These are phyloP conservation scores for Andricus quercusramuli DNA, from an alignment of 2,888 invertebrate species.

Conservation along the genomic window DNA sequence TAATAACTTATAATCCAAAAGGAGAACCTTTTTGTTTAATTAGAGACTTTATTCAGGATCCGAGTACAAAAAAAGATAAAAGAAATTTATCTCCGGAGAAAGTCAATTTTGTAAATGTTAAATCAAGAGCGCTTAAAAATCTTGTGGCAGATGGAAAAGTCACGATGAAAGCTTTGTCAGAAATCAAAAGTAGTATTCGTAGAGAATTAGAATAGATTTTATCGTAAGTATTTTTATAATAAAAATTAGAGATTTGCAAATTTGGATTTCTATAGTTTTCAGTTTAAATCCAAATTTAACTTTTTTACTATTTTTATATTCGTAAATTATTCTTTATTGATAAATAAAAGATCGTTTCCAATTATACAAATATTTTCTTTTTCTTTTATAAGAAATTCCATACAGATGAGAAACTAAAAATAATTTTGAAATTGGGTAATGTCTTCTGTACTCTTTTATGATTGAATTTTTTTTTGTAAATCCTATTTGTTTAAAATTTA, in stretches of 20 bases:
- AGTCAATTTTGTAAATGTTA: slow-evolving; percentile 64
- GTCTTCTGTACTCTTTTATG: too few relatives aligned
- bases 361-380: background rate
- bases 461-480: too few relatives aligned
- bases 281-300: too few relatives aligned
- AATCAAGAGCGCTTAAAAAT: slow-evolving; percentile 61
- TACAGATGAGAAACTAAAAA: too few relatives aligned
- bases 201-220: slow-evolving; percentile 49
- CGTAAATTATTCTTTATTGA: too few relatives aligned
- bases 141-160: slow-evolving; percentile 57
- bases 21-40: slow-evolving; percentile 69
- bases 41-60: slow-evolving; percentile 64
- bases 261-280: too few relatives aligned
- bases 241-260: too few relatives aligned
- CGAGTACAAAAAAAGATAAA: slow-evolving; percentile 49
- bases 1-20: slow-evolving; percentile 64
- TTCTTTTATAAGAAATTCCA: background rate
- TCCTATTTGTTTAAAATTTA: too few relatives aligned
- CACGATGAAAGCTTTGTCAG: slow-evolving; percentile 62
- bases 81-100: slow-evolving; percentile 51
- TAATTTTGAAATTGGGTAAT: too few relatives aligned
- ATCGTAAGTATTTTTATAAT: background rate
- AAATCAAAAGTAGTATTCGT: slow-evolving; percentile 67
- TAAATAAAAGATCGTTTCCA: too few relatives aligned
- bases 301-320: too few relatives aligned